Evolutionary conservation across 2,888 invertebrate genomes (phyloP).

Genomic region (Malachius bipustulatus): DNA sequence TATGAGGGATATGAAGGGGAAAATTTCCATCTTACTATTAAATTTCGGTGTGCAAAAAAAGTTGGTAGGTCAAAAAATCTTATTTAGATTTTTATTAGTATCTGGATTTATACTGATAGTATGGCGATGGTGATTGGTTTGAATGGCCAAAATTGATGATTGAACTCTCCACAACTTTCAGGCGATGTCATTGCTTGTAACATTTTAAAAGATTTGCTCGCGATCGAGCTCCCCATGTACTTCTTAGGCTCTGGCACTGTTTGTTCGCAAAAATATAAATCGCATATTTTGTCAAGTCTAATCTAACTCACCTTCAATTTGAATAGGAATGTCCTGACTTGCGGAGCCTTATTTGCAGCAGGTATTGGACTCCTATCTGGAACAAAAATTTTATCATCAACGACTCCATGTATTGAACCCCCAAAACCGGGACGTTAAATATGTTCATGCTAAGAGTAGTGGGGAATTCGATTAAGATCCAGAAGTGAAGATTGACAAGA

Average conservation of each 20-base stretch:
- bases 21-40: conserved; percentile 17
- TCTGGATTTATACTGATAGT: no score
- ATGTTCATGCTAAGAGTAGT: no score
- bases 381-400: no score
- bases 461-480: no score
- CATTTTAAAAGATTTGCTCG: conserved; percentile 67
- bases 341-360: conserved; percentile 26
- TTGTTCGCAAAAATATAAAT: conserved; percentile 39
- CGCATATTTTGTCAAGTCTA: conserved; percentile 13
- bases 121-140: no score
- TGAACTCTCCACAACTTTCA: conserved; percentile 51
- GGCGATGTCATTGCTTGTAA: conserved; percentile 68
- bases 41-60: conserved; percentile 14
- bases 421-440: no score
- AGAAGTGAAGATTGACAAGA: no score
- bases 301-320: conserved; percentile 43
- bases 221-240: conserved; percentile 67
- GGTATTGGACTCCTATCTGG: conserved; percentile 19
- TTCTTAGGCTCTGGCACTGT: conserved; percentile 57
- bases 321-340: conserved; percentile 50
- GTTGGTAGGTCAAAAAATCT: conserved; percentile 23
- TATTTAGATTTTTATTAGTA: conserved; percentile 5
- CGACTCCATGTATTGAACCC: no score
- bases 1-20: conserved; percentile 31
- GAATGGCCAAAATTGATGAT: no score